These are phyloP conservation scores for Pandemis cinnamomeana DNA, from an alignment of 2,888 invertebrate genomes.

Conservation along the genomic window DNA sequence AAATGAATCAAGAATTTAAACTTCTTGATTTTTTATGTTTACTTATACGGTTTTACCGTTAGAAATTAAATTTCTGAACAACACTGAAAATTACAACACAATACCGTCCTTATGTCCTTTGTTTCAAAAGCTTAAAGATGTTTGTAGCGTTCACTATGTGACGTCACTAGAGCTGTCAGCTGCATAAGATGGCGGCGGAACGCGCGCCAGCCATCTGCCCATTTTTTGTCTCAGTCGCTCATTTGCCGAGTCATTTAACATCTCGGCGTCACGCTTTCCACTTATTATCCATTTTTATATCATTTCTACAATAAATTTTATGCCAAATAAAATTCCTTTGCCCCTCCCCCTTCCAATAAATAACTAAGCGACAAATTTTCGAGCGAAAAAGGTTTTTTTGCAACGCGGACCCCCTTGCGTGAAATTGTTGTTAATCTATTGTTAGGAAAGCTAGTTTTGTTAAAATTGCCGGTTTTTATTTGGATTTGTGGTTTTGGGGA, in stretches of 20 bases:
- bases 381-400: constrained; percentile 43
- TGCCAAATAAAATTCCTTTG: constrained; percentile 77
- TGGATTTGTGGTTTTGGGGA: constrained; percentile 48
- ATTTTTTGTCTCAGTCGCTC: constrained; percentile 51
- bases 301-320: constrained; percentile 76
- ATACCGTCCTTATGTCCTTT: too few relatives aligned
- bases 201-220: constrained; percentile 70
- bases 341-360: constrained; percentile 67
- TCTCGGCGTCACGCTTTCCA: constrained; percentile 73
- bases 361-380: constrained; percentile 49
- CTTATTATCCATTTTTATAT: constrained; percentile 79
- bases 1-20: too few relatives aligned
- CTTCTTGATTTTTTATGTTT: too few relatives aligned
- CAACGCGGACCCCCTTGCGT: constrained; percentile 56
- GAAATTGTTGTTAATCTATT: constrained; percentile 58
- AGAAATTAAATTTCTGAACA: too few relatives aligned
- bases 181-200: constrained; percentile 37
- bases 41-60: too few relatives aligned
- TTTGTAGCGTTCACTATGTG: neutral
- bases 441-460: constrained; percentile 49
- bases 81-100: too few relatives aligned
- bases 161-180: neutral
- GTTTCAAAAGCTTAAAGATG: too few relatives aligned
- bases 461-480: constrained; percentile 59
- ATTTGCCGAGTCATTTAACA: constrained; percentile 75